phyloP scores from a whole-genome alignment of 2,797 vertebrate species.

The Otolemur crassicaudatus region DNA sequence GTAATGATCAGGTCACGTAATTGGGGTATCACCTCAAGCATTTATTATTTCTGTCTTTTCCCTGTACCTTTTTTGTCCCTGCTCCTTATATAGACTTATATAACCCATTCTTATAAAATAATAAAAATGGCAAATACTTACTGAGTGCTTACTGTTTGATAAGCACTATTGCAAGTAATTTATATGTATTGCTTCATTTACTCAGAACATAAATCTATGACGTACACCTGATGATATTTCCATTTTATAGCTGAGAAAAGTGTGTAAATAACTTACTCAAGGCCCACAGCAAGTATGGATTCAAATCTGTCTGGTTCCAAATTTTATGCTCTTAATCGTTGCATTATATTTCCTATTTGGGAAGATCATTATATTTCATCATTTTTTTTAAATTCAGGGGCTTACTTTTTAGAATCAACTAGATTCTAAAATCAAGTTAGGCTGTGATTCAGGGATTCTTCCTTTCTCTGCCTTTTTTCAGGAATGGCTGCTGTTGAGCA shows the following conservation, averaged over 20 bases:
- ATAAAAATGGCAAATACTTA: slow-evolving; percentile 19
- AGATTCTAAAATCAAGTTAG: background rate
- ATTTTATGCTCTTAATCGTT: background rate
- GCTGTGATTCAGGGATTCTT: background rate
- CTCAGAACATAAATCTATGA: slow-evolving; percentile 6
- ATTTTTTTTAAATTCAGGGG: background rate
- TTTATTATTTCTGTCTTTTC: background rate
- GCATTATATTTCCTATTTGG: background rate
- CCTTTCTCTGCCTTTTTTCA: background rate
- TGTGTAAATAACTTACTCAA: slow-evolving; percentile 18
- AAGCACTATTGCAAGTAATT: background rate
- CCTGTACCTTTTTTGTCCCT: background rate
- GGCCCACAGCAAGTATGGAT: background rate
- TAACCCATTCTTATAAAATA: background rate
- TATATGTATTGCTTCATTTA: slow-evolving; percentile 35
- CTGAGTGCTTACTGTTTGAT: background rate
- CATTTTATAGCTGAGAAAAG: slow-evolving; percentile 1
- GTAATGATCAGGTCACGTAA: background rate
- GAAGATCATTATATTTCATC: background rate
- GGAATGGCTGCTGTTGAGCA: background rate
- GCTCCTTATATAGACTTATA: background rate
- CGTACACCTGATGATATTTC: background rate
- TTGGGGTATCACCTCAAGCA: background rate
- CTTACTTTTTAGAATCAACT: slow-evolving; percentile 35
- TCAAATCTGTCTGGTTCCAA: background rate